These are phyloP conservation scores for Garra rufa DNA, from an alignment of 2,113 vertebrate species.

Conservation along the genomic window DNA sequence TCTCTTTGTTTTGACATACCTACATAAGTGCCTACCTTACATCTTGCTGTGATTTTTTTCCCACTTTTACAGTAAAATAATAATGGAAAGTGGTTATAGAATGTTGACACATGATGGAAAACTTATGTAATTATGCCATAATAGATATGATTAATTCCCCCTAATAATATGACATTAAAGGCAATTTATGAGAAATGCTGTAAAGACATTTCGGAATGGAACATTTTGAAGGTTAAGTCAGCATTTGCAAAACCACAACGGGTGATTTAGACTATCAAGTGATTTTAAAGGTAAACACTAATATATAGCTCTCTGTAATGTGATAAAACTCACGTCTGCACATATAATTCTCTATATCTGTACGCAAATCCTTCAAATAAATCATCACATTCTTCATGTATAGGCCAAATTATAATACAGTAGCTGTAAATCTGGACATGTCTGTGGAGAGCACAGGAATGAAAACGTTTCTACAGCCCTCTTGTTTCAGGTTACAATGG, in stretches of 20 bases:
- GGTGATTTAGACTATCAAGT: not conserved
- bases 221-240: not conserved
- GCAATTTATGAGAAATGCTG: constrained; percentile 30
- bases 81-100: not conserved
- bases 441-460: constrained; percentile 27
- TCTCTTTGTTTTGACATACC: not conserved
- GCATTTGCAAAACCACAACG: constrained; percentile 13
- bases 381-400: constrained; percentile 48
- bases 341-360: constrained; percentile 7
- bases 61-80: constrained; percentile 3
- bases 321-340: not conserved
- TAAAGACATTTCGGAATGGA: constrained; percentile 6
- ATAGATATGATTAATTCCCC: constrained; percentile 15
- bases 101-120: constrained; percentile 28
- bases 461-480: constrained; percentile 48
- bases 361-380: constrained; percentile 45
- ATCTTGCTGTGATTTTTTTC: not conserved
- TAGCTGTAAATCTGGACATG: constrained; percentile 46
- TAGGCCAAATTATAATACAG: constrained; percentile 47
- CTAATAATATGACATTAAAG: constrained; percentile 33
- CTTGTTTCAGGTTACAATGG: constrained; percentile 52
- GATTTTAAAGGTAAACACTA: not conserved
- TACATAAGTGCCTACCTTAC: not conserved
- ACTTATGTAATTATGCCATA: not conserved
- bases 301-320: not conserved